These are phyloP conservation scores for Cistogaster globosa DNA, from an alignment of 2,888 invertebrate species.

Conservation along the genomic window DNA sequence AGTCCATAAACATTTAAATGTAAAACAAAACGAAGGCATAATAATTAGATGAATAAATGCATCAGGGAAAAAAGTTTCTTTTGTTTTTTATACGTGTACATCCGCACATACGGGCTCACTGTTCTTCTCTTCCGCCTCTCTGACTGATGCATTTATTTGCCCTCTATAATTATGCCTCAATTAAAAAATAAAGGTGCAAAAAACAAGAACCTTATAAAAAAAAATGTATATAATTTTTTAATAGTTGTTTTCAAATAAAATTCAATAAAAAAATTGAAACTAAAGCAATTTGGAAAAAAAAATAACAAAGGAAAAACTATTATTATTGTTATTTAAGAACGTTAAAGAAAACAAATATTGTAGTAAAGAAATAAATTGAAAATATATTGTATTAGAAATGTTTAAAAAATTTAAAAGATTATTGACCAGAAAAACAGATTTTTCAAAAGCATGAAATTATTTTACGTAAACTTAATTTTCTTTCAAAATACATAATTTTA, in stretches of 20 bases:
- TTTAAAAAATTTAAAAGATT: conserved; percentile 21
- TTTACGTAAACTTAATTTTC: background rate
- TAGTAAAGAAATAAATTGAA: conserved; percentile 18
- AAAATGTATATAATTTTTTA: conserved; percentile 58
- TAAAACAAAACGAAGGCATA: no score
- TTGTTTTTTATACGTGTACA: no score
- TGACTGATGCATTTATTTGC: no score
- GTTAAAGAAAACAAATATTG: conserved; percentile 36
- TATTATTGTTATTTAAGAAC: conserved; percentile 34
- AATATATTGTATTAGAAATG: conserved; percentile 49
- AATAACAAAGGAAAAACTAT: background rate
- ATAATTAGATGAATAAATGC: no score
- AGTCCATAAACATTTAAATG: no score
- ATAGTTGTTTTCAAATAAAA: conserved; percentile 49
- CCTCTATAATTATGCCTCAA: background rate
- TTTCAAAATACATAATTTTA: background rate
- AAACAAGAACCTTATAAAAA: conserved; percentile 20
- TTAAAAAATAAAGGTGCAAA: conserved; percentile 31
- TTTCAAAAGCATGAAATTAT: conserved; percentile 27
- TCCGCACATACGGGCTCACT: no score
- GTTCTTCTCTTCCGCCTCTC: no score
- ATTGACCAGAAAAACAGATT: background rate
- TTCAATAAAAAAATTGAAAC: conserved; percentile 3
- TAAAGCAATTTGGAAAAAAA: conserved; percentile 44
- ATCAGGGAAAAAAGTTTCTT: no score